Conservation (phyloP, 2,797 vertebrate genomes). For the Typhlichthys eigenmanni region DNA sequence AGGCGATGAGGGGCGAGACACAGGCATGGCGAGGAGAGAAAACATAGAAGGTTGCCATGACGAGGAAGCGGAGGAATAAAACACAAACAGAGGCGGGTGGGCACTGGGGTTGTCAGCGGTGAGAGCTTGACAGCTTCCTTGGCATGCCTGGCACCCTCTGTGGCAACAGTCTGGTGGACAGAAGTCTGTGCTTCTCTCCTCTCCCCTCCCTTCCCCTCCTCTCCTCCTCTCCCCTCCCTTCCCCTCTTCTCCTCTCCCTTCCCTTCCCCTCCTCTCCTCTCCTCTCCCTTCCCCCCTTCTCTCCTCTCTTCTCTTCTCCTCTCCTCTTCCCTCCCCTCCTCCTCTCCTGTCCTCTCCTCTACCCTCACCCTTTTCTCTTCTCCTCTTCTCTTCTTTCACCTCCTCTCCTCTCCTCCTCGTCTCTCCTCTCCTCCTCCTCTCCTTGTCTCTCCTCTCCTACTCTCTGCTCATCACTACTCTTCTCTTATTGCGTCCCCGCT, state of each 20-base stretch:
- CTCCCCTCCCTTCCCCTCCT: constrained; percentile 8
- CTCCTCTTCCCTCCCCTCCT: constrained; percentile 42
- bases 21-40: constrained; percentile 54
- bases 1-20: constrained; percentile 51
- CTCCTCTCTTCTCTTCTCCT: not conserved
- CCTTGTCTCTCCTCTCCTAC: too few relatives aligned
- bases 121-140: constrained; percentile 63
- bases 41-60: constrained; percentile 73
- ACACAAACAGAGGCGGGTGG: constrained; percentile 71
- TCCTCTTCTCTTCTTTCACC: not conserved
- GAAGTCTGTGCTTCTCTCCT: constrained; percentile 23
- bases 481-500: not conserved
- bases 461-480: not conserved
- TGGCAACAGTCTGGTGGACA: constrained; percentile 44
- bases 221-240: not conserved
- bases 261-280: not conserved
- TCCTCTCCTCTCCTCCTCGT: not conserved
- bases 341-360: constrained; percentile 9
- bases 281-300: not conserved
- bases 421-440: constrained; percentile 29
- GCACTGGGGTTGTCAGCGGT: constrained; percentile 52
- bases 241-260: not conserved
- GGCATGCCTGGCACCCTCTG: constrained; percentile 51
- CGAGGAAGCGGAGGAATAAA: constrained; percentile 65
- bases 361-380: not conserved